Conservation (phyloP, 2,797 vertebrate species). For the Philypnodon macrostomus region DNA sequence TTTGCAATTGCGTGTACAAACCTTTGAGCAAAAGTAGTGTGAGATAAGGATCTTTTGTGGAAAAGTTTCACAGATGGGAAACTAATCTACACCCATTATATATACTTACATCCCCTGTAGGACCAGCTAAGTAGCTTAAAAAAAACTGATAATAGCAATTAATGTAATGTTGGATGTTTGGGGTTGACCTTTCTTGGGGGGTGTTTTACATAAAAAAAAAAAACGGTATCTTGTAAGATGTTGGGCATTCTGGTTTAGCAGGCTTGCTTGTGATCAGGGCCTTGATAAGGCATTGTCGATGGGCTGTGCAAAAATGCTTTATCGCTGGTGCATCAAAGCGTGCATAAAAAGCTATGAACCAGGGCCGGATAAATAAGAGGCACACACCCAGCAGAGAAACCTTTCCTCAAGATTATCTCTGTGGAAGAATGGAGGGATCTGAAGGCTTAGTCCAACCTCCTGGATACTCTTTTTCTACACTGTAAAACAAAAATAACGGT, state of each 20-base stretch:
- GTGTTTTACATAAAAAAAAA: constrained; percentile 13
- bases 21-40: constrained; percentile 50
- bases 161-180: constrained; percentile 38
- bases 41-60: constrained; percentile 58
- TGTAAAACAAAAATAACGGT: constrained; percentile 3
- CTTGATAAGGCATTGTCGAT: constrained; percentile 67
- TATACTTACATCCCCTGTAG: constrained; percentile 53
- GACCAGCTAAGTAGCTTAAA: constrained; percentile 43
- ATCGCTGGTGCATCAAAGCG: constrained; percentile 62
- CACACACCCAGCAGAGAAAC: constrained; percentile 50
- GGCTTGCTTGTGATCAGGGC: constrained; percentile 42
- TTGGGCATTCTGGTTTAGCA: constrained; percentile 51
- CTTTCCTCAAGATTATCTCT: constrained; percentile 65
- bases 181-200: constrained; percentile 47
- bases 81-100: constrained; percentile 62
- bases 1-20: constrained; percentile 59
- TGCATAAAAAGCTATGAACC: constrained; percentile 65
- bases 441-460: constrained; percentile 38
- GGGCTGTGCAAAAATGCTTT: constrained; percentile 66
- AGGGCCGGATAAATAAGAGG: constrained; percentile 58
- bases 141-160: constrained; percentile 46
- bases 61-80: constrained; percentile 63
- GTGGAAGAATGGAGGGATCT: constrained; percentile 69
- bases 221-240: constrained; percentile 23
- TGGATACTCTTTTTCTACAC: constrained; percentile 9